phyloP scores from a whole-genome alignment of 2,888 invertebrate genomes.

The Terebella lapidaria region DNA sequence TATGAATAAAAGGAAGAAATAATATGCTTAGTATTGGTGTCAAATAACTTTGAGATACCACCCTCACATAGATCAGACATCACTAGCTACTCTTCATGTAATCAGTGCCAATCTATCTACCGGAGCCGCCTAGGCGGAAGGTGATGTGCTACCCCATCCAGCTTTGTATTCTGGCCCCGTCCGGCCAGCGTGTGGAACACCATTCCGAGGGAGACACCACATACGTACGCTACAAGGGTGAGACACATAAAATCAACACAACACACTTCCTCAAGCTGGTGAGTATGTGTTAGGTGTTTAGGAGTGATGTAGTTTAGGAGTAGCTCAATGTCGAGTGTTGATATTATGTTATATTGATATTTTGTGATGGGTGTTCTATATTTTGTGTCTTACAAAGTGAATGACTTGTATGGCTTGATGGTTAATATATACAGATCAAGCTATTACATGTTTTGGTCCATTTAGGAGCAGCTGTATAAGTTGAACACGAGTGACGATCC shows the following conservation, averaged over 20 bases:
- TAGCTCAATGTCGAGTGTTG: too few relatives aligned
- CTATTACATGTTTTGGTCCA: too few relatives aligned
- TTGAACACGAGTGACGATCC: constrained; percentile 93
- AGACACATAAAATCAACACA: constrained; percentile 76
- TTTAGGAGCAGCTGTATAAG: constrained; percentile 86
- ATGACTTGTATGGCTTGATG: too few relatives aligned
- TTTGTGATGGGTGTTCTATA: too few relatives aligned
- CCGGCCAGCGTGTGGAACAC: constrained; percentile 81
- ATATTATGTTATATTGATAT: too few relatives aligned
- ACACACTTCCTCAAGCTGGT: constrained; percentile 88
- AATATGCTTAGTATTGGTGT: too few relatives aligned
- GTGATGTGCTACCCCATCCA: constrained; percentile 95
- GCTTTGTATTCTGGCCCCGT: constrained; percentile 78
- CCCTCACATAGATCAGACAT: too few relatives aligned
- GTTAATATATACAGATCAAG: too few relatives aligned
- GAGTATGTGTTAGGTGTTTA: constrained; percentile 33
- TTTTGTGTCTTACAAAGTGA: too few relatives aligned
- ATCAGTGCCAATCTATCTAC: not conserved
- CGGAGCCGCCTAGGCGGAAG: constrained; percentile 55
- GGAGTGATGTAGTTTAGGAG: too few relatives aligned
- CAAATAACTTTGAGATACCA: too few relatives aligned
- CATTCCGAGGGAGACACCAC: constrained; percentile 54
- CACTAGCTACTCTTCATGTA: too few relatives aligned
- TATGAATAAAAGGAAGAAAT: not conserved
- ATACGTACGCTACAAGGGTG: constrained; percentile 78